Conservation (phyloP, 2,113 vertebrate species). For the Actenoides hombroni region DNA sequence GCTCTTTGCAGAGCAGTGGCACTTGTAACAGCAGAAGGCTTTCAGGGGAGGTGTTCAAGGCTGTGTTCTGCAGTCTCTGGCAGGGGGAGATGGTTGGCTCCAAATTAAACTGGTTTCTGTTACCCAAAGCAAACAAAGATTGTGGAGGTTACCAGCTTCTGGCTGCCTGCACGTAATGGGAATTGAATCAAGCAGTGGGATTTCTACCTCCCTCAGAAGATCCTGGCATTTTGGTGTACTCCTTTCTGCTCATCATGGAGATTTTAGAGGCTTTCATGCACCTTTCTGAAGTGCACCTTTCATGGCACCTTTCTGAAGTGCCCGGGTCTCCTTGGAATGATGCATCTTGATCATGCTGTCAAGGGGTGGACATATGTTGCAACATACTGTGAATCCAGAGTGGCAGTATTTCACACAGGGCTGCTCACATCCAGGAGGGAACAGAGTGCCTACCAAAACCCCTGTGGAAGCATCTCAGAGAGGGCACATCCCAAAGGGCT, state of each 20-base stretch:
- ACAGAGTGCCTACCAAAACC: background rate
- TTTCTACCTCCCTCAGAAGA: background rate
- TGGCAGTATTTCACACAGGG: background rate
- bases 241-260: background rate
- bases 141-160: background rate
- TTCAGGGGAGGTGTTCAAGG: background rate
- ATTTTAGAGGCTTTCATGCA: background rate
- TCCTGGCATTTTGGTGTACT: background rate
- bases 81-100: background rate
- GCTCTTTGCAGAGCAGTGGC: background rate
- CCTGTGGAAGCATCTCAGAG: rapidly evolving
- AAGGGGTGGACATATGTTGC: background rate
- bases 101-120: background rate
- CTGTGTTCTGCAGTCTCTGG: background rate
- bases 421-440: background rate
- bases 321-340: background rate
- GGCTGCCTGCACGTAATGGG: background rate
- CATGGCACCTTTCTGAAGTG: background rate
- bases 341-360: background rate
- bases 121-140: background rate
- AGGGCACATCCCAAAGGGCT: background rate
- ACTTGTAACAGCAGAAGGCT: background rate
- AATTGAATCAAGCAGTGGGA: background rate
- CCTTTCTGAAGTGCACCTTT: background rate
- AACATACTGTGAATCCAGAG: background rate